Conservation (phyloP, 64 coral and sea anemone genomes). For the Stylophora pistillata region DNA sequence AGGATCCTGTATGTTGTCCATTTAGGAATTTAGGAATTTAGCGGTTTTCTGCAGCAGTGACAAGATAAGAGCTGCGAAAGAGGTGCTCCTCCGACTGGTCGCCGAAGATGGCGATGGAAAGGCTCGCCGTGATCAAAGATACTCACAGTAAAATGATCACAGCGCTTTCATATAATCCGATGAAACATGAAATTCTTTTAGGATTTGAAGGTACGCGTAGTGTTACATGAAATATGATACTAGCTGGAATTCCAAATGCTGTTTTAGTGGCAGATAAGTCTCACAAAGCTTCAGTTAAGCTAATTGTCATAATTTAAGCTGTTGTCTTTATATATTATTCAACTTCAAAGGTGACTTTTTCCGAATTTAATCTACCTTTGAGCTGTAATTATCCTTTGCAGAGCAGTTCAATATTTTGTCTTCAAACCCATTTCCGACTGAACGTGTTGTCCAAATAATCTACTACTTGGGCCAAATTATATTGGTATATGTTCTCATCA, state of each 20-base stretch:
- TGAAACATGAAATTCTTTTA: constrained; percentile 91
- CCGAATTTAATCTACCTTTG: too few species aligned
- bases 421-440: too few species aligned
- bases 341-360: too few species aligned
- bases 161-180: constrained; percentile 82
- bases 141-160: constrained; percentile 89
- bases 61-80: not conserved
- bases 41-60: not conserved
- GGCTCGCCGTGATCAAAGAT: constrained; percentile 78
- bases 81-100: not conserved
- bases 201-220: constrained; percentile 88
- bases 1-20: not conserved
- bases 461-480: too few species aligned
- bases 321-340: not conserved
- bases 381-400: too few species aligned
- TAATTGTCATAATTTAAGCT: not conserved
- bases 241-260: not conserved
- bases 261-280: not conserved
- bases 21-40: not conserved
- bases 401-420: too few species aligned
- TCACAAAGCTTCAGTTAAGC: not conserved
- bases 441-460: too few species aligned
- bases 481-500: too few species aligned
- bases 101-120: constrained; percentile 90
- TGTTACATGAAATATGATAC: not conserved